These are phyloP conservation scores for Craniophora ligustri DNA, from an alignment of 2,888 invertebrate species.

Conservation along the genomic window DNA sequence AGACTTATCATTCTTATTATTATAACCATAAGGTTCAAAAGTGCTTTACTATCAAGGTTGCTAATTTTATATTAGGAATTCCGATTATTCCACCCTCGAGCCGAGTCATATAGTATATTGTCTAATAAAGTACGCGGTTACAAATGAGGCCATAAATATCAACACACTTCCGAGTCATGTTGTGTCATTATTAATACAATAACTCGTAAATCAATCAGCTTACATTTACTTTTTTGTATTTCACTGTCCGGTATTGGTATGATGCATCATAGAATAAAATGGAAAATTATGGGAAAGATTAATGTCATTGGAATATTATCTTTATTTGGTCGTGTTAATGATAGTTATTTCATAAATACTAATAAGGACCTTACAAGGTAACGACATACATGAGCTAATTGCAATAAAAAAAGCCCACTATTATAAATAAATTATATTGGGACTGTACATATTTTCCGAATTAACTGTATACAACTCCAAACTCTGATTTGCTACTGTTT, in stretches of 20 bases:
- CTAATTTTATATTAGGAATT: conserved; percentile 62
- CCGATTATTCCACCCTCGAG: conserved; percentile 51
- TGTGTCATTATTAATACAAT: conserved; percentile 54
- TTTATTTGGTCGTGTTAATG: too few relatives aligned
- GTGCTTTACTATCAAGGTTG: too few relatives aligned
- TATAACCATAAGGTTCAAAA: too few relatives aligned
- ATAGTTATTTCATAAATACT: not conserved
- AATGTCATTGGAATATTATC: conserved; percentile 19
- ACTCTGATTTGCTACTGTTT: too few relatives aligned
- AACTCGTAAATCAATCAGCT: conserved; percentile 43
- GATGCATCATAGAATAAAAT: conserved; percentile 35
- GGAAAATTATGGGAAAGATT: conserved; percentile 15
- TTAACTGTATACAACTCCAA: too few relatives aligned
- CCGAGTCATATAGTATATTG: conserved; percentile 47
- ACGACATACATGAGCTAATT: too few relatives aligned
- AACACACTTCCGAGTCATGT: conserved; percentile 40
- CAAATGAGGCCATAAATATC: conserved; percentile 50
- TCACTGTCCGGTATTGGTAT: conserved; percentile 23
- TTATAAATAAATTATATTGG: too few relatives aligned
- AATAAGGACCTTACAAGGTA: too few relatives aligned
- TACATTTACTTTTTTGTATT: conserved; percentile 34
- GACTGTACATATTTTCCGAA: too few relatives aligned
- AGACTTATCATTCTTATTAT: too few relatives aligned
- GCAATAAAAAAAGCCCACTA: too few relatives aligned
- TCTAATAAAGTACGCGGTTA: conserved; percentile 55